Evolutionary conservation across 2,888 invertebrate species (phyloP).

Genomic region (Yponomeuta sedellus): DNA sequence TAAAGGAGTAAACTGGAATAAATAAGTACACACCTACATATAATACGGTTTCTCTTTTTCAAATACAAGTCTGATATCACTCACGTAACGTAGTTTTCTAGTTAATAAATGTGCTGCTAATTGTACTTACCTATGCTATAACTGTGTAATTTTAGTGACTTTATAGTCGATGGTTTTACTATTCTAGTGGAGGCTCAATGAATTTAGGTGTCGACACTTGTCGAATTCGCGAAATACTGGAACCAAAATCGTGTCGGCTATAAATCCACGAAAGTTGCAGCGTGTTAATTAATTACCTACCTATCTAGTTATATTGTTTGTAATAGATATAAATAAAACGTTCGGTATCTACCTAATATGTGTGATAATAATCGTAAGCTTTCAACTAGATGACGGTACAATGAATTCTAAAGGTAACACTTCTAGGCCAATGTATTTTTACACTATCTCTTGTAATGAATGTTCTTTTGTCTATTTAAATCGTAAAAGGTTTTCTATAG

Average conservation of each 20-base stretch:
- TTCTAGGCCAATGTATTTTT: constrained; percentile 73
- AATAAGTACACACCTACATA: constrained; percentile 22
- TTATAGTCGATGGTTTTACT: no score
- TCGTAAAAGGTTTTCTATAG: constrained; percentile 48
- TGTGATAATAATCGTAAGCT: constrained; percentile 75
- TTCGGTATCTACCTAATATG: constrained; percentile 64
- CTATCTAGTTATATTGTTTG: constrained; percentile 52
- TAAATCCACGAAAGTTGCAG: no score
- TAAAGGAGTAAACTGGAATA: constrained; percentile 28
- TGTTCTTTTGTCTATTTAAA: constrained; percentile 63
- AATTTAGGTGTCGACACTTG: no score
- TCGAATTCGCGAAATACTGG: no score
- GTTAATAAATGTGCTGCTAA: constrained; percentile 24
- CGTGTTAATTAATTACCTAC: no score
- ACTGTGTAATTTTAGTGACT: no score
- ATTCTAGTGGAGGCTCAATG: no score
- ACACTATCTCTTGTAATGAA: constrained; percentile 63
- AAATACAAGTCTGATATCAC: constrained; percentile 44
- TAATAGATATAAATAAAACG: constrained; percentile 22
- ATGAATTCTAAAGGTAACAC: constrained; percentile 61
- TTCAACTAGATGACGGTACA: constrained; percentile 69
- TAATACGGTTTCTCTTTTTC: constrained; percentile 28
- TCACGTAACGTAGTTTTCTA: constrained; percentile 18
- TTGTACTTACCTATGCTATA: constrained; percentile 10
- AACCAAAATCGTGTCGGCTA: no score